Conservation (phyloP, 1,140 invertebrate species). For the Thrips palmi region DNA sequence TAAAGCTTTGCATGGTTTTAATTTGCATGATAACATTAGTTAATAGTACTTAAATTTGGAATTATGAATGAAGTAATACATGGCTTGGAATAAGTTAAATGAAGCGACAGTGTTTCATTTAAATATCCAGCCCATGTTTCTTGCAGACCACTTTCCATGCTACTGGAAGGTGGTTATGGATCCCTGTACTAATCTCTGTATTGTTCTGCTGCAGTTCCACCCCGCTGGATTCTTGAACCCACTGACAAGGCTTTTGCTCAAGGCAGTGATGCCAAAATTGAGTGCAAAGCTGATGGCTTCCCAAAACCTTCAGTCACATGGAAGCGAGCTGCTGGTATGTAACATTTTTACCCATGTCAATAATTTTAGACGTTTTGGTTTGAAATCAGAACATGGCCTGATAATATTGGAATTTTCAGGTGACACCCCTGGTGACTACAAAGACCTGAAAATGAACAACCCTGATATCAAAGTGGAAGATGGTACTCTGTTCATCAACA, state of each 20-base stretch:
- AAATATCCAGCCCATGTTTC: too few relatives aligned
- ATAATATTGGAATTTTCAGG: conserved; percentile 30
- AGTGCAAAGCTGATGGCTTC: conserved; percentile 91
- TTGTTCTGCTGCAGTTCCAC: conserved; percentile 53
- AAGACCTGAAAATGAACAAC: conserved; percentile 74
- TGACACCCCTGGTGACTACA: conserved; percentile 77
- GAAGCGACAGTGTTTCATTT: too few relatives aligned
- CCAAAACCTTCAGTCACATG: conserved; percentile 83
- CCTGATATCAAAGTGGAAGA: conserved; percentile 79
- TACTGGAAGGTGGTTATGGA: too few relatives aligned
- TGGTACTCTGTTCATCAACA: conserved; percentile 69
- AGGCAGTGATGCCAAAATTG: conserved; percentile 75
- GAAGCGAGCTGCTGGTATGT: conserved; percentile 82
- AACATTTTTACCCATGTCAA: neutral
- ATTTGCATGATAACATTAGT: too few relatives aligned
- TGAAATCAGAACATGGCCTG: neutral
- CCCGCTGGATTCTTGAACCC: conserved; percentile 89
- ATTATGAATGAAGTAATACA: too few relatives aligned
- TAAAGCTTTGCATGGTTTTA: too few relatives aligned
- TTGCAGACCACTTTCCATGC: too few relatives aligned
- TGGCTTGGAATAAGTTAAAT: too few relatives aligned
- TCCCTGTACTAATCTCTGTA: neutral
- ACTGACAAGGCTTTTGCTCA: conserved; percentile 89
- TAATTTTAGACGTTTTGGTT: neutral
- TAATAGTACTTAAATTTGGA: too few relatives aligned